phyloP scores from a whole-genome alignment of 2,113 vertebrate genomes.

The Otus sunia region DNA sequence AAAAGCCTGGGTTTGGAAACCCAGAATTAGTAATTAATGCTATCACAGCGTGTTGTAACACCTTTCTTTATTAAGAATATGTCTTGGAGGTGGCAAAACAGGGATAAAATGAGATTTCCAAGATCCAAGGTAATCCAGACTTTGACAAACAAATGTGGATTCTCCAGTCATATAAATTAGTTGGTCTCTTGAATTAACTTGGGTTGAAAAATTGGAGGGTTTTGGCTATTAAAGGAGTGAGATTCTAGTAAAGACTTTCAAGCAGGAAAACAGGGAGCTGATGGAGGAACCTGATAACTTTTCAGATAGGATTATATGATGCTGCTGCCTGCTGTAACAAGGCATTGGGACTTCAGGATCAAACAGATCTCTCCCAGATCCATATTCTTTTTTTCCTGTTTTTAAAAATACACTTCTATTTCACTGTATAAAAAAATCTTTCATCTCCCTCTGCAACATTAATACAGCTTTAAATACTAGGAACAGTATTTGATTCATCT shows the following conservation, averaged over 20 bases:
- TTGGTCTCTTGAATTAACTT: not conserved
- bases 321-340: not conserved
- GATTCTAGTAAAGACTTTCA: not conserved
- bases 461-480: not conserved
- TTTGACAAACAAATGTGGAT: not conserved
- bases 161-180: not conserved
- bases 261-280: not conserved
- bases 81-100: not conserved
- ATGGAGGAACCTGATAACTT: not conserved
- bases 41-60: not conserved
- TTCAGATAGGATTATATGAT: not conserved
- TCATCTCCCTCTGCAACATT: not conserved
- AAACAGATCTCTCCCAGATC: not conserved
- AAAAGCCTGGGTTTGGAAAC: not conserved
- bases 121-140: not conserved
- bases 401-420: not conserved
- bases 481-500: not conserved
- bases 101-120: not conserved
- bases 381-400: not conserved
- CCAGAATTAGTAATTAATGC: not conserved
- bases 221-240: not conserved
- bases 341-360: not conserved
- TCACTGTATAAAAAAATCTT: not conserved
- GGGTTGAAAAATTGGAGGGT: not conserved
- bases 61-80: not conserved